Evolutionary conservation across 2,888 invertebrate genomes (phyloP).

Genomic region (Notodonta dromedarius): DNA sequence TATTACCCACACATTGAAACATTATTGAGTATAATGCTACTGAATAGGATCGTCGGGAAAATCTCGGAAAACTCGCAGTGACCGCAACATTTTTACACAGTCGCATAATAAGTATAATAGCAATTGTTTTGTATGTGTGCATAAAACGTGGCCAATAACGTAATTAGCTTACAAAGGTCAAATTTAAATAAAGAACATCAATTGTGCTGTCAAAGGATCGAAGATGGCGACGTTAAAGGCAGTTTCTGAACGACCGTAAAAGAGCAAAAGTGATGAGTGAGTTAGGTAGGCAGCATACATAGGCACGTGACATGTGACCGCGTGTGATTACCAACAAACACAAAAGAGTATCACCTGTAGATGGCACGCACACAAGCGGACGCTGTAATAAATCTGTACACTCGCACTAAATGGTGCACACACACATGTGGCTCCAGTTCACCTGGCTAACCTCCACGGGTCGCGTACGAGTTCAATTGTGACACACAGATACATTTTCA

Average conservation of each 20-base stretch:
- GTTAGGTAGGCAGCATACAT: conserved; percentile 74
- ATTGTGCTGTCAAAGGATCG: conserved; percentile 46
- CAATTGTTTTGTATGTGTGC: conserved; percentile 25
- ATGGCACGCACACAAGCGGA: conserved; percentile 50
- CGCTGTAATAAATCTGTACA: conserved; percentile 71
- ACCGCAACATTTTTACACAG: conserved; percentile 22
- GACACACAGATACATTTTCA: conserved; percentile 78
- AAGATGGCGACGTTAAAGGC: conserved; percentile 54
- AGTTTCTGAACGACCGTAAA: conserved; percentile 71
- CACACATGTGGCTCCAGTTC: conserved; percentile 57
- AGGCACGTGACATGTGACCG: conserved; percentile 76
- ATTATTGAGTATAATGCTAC: conserved; percentile 33
- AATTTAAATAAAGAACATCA: conserved; percentile 38
- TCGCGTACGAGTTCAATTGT: conserved; percentile 69
- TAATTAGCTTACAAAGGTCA: conserved; percentile 33
- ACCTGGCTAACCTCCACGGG: conserved; percentile 78
- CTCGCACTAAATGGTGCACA: conserved; percentile 78
- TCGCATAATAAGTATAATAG: conserved; percentile 24
- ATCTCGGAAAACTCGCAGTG: conserved; percentile 43
- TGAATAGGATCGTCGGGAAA: conserved; percentile 49
- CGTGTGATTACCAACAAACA: conserved; percentile 54
- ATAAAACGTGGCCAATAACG: conserved; percentile 14
- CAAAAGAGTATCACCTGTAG: conserved; percentile 69
- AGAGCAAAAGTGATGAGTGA: conserved; percentile 69
- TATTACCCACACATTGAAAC: conserved; percentile 40